Evolutionary conservation across 64 coral and sea anemone species (phyloP).

Genomic region (Hydrozoanthus tunicans): DNA sequence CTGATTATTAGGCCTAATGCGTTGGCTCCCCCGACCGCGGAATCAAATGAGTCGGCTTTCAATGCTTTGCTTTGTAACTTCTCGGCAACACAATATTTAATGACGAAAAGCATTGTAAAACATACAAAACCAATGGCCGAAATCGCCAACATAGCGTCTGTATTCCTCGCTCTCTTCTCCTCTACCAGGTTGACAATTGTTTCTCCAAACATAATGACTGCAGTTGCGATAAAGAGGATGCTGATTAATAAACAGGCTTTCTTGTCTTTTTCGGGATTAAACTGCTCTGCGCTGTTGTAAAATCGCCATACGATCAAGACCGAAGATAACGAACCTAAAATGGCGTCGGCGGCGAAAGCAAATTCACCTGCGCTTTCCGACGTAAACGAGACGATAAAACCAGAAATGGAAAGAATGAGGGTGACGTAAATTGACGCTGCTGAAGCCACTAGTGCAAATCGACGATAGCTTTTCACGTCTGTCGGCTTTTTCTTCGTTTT

Average conservation of each 20-base stretch:
- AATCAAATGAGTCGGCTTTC: constrained; percentile 21
- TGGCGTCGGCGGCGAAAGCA: constrained; percentile 6
- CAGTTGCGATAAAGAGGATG: constrained; percentile 4
- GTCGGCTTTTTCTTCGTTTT: background rate
- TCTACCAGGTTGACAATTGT: constrained; percentile 22
- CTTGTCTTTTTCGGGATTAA: constrained; percentile 4
- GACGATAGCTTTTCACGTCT: background rate
- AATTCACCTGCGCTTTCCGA: constrained; percentile 26
- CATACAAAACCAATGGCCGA: constrained; percentile 23
- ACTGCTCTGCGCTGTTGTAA: background rate
- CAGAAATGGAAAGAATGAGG: constrained; percentile 14
- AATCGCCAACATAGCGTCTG: constrained; percentile 1
- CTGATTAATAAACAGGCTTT: constrained; percentile 27
- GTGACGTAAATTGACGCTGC: background rate
- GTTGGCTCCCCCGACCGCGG: constrained; percentile 5
- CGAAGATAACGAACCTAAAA: constrained; percentile 4
- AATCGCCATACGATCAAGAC: constrained; percentile 9
- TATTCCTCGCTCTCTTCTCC: background rate
- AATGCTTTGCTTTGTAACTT: background rate
- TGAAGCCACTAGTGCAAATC: constrained; percentile 1
- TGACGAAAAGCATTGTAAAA: background rate
- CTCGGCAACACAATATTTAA: constrained; percentile 31
- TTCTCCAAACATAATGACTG: constrained; percentile 5
- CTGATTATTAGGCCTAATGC: constrained; percentile 3
- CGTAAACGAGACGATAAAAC: constrained; percentile 7